These are phyloP conservation scores for Anableps anableps DNA, from an alignment of 2,797 vertebrate genomes.

Conservation along the genomic window DNA sequence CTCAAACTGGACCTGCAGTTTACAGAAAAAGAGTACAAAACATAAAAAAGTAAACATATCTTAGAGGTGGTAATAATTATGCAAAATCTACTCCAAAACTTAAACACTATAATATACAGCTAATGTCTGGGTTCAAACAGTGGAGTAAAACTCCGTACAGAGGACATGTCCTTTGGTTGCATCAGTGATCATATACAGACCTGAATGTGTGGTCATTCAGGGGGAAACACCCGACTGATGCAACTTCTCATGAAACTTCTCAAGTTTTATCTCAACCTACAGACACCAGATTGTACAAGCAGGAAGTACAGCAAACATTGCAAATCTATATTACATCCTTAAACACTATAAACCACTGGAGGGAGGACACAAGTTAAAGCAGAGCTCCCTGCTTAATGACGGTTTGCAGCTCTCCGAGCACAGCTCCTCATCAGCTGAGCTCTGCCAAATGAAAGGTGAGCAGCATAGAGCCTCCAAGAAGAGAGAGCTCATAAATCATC, in stretches of 20 bases:
- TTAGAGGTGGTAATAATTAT: neutral
- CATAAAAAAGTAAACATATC: neutral
- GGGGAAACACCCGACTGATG: neutral
- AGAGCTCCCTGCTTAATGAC: slow-evolving; percentile 19
- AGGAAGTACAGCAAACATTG: slow-evolving; percentile 16
- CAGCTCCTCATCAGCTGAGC: slow-evolving; percentile 26
- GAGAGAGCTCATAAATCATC: slow-evolving; percentile 82
- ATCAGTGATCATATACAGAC: neutral
- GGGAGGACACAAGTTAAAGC: slow-evolving; percentile 6
- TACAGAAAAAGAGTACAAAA: neutral
- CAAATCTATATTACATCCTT: slow-evolving; percentile 12
- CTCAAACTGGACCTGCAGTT: neutral
- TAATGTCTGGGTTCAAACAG: neutral
- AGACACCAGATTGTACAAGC: slow-evolving; percentile 5
- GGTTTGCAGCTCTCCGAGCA: slow-evolving; percentile 5
- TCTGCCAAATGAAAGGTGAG: slow-evolving; percentile 45
- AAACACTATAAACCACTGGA: slow-evolving; percentile 6
- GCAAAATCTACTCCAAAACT: neutral
- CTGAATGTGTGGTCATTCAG: neutral
- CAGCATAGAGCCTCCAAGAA: slow-evolving; percentile 26
- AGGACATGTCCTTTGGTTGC: neutral
- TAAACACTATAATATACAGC: neutral
- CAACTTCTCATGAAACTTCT: neutral
- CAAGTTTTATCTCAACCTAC: slow-evolving; percentile 1
- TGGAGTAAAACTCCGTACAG: neutral